Base-by-base conservation (phyloP, 1,140 invertebrate genomes). In the Euwallacea similis region DNA sequence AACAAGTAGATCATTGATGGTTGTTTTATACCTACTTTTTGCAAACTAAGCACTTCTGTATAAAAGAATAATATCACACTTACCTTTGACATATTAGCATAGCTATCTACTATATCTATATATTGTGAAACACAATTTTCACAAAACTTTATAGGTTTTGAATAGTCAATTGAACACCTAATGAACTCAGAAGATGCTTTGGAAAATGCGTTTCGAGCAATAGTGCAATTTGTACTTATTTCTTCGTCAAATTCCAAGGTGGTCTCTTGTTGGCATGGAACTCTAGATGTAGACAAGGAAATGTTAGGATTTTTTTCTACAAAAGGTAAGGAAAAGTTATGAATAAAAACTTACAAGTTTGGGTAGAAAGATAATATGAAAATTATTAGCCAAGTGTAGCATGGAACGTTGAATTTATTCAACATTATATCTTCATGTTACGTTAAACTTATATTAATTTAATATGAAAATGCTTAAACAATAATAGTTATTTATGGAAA, bases 61-160 rank as follows among this genome's bases (percentile, higher is more conserved):
- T 9, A 11, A 16, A 8, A 11, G 9, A 16, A 33, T 63, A 1
- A 10, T 13, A 50, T 46, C 10, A 13, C 16, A 54, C 13, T 70
- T 84, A 82, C 83, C 55, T 78, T 74, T 43, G 81, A 71, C 72
- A 87, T 81, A 71, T 84, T 81, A 66, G 83, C 63, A 74, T 85
- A 86, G 71, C 82, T 83, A n/a, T 78, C 75, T 68, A 79, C 63
- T 69, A 86, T 81, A 66, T 77, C 75, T 10, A 84, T 81, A 81
- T 86, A 87, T 66, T 81, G 70, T 65, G 83, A 73, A 9, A 86
- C 80, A 80, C 86, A 87, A 21, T 77, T 79, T 76, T 85, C 82
- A 79, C 86, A 87, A 41, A 86, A 75, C 69, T 79, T 83, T 70
- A 87, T 83, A 9, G 86, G 86, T 69, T 82, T 78, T 15, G 85